Evolutionary conservation across 2,113 vertebrate species (phyloP).

Genomic region (Megaleporinus macrocephalus): DNA sequence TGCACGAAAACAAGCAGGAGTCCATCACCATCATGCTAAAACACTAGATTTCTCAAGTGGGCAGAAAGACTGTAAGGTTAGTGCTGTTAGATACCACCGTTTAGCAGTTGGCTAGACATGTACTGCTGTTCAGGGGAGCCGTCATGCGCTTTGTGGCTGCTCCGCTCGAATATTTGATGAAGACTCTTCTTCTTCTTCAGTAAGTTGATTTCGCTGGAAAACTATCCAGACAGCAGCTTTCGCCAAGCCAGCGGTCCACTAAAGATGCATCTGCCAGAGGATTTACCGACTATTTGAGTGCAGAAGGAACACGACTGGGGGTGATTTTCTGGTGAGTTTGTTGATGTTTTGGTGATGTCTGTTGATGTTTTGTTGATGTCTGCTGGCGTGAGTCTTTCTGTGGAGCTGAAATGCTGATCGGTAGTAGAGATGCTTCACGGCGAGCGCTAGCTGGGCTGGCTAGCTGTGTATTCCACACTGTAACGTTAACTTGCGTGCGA

Average conservation of each 20-base stretch:
- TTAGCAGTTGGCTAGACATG: background rate
- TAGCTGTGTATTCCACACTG: background rate
- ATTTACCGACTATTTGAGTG: slow-evolving; percentile 5
- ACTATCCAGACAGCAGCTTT: slow-evolving; percentile 25
- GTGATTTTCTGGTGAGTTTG: slow-evolving; percentile 33
- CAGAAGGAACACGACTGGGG: background rate
- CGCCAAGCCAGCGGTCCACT: background rate
- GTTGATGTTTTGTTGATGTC: background rate
- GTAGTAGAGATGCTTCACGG: background rate
- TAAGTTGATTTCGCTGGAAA: slow-evolving; percentile 8
- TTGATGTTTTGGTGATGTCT: too few relatives aligned
- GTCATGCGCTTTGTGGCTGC: background rate
- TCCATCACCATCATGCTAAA: background rate
- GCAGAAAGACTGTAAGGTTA: background rate
- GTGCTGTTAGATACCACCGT: background rate
- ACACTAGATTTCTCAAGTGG: background rate
- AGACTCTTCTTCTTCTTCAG: slow-evolving; percentile 2
- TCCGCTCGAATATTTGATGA: background rate
- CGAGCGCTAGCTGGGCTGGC: background rate
- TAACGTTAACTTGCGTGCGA: background rate
- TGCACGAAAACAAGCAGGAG: slow-evolving; percentile 41
- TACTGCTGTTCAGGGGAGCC: background rate
- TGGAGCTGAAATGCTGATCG: background rate
- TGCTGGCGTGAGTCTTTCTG: background rate
- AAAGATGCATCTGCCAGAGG: slow-evolving; percentile 32